phyloP scores from a whole-genome alignment of 2,797 vertebrate genomes.

The Acipenser ruthenus region DNA sequence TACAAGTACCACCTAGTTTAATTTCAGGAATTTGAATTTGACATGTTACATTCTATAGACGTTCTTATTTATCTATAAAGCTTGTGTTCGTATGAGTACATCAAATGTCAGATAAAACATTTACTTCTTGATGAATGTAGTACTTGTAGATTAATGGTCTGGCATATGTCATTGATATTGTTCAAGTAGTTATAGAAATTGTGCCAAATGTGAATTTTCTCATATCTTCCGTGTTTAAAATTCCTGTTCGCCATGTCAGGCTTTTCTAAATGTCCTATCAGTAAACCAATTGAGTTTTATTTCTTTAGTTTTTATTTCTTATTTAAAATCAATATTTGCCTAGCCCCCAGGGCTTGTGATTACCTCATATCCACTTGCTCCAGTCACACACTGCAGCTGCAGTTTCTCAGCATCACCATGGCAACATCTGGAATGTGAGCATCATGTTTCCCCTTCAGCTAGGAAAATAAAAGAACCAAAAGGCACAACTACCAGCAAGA shows the following conservation, averaged over 20 bases:
- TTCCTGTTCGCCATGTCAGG: slow-evolving; percentile 41
- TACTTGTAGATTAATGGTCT: too few species aligned
- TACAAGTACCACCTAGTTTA: too few species aligned
- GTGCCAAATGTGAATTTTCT: neutral
- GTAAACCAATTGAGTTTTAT: slow-evolving; percentile 32
- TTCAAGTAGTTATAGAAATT: neutral
- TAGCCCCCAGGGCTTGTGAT: slow-evolving; percentile 55
- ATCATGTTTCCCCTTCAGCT: slow-evolving; percentile 55
- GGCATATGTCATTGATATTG: neutral
- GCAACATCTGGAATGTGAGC: slow-evolving; percentile 61
- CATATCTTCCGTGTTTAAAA: neutral
- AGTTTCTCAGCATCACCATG: slow-evolving; percentile 56
- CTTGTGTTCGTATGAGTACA: too few species aligned
- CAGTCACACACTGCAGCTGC: slow-evolving; percentile 56
- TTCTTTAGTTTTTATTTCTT: slow-evolving; percentile 44
- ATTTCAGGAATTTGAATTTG: too few species aligned
- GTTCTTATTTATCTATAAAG: too few species aligned
- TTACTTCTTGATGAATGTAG: too few species aligned
- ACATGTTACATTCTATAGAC: too few species aligned
- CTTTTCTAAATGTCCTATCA: slow-evolving; percentile 40
- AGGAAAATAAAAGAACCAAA: slow-evolving; percentile 53
- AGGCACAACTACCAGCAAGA: slow-evolving; percentile 47
- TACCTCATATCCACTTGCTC: slow-evolving; percentile 54
- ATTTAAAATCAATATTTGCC: slow-evolving; percentile 56
- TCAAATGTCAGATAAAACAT: too few species aligned